Evolutionary conservation across 2,113 vertebrate genomes (phyloP), one percentile per base, ranked within the genome.

Genomic region (Empidonax traillii): DNA sequence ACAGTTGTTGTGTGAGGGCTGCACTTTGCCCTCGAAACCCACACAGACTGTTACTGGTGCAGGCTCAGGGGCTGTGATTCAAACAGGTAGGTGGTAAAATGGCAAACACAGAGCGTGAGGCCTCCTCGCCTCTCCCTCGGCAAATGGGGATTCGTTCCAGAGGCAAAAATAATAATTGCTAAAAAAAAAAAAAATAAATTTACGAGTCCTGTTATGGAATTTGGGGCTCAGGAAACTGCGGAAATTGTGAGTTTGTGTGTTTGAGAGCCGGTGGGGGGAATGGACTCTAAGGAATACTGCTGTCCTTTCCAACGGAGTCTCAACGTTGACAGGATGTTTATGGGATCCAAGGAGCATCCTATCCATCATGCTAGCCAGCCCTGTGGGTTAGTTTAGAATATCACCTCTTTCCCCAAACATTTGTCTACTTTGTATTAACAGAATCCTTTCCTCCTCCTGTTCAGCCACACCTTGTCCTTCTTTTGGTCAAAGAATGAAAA

Each of bases 251-350:
- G 46, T 81, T 89, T 63, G 37, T 68, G 17, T 58, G 59, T 80
- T 94, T 88, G 69, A 49, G 59, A 35, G 14, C 13, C 7, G 13
- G 53, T 16, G 69, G n/a, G n/a, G 69, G 47, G 41, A 41, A 8
- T 82, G 21, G 67, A 27, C 63, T 86, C 47, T 25, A 5, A 91
- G 55, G 78, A 87, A 84, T 87, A 59, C 10, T 59, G 75, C 78
- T 15, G 15, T 71, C 85, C 82, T 84, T 93, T 93, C 87, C 94
- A 84, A 6, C 43, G 55, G 82, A 37, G 55, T 89, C 82, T 90
- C 88, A 92, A 52, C 93, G 72, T 56, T 96, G 96, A 90, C 87
- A 94, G 94, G 96, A 94, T 95, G 92, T 92, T 97, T 95, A 92
- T 88, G 65, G 82, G 75, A 90, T 52, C 72, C 73, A 21, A 65